phyloP scores from a whole-genome alignment of 2,888 invertebrate genomes.

The Capitulum mitella region DNA sequence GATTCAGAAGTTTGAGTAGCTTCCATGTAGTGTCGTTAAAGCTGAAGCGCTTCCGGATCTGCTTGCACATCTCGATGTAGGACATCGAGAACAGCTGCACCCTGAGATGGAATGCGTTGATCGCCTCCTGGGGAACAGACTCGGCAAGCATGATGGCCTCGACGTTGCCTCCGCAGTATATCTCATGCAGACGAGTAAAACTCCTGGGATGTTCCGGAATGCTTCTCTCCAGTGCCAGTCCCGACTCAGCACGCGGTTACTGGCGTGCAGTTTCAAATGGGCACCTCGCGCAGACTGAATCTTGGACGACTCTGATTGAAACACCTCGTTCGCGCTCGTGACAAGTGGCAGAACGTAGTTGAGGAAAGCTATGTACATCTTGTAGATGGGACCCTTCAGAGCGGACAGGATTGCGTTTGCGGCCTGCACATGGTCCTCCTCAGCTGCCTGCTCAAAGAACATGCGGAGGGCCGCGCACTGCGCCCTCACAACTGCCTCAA shows the following conservation, averaged over 20 bases:
- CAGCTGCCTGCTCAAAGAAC: neutral
- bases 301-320: neutral
- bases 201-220: neutral
- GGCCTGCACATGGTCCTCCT: neutral
- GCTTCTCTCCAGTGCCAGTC: neutral
- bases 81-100: no score
- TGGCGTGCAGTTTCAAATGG: neutral
- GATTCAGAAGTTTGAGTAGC: no score
- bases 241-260: neutral
- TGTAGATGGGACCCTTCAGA: neutral
- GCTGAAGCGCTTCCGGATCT: no score
- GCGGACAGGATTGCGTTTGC: no score
- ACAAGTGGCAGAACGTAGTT: slow-evolving; percentile 1
- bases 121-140: neutral
- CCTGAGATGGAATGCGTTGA: neutral
- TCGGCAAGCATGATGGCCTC: neutral
- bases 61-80: no score
- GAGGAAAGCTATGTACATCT: neutral
- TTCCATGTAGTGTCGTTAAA: no score
- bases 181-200: neutral
- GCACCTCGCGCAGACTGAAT: neutral
- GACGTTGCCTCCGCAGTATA: neutral
- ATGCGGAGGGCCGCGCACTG: neutral
- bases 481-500: neutral
- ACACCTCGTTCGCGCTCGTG: slow-evolving; percentile 5